Conservation (phyloP, 2,797 vertebrate genomes). For the Oreortyx pictus region DNA sequence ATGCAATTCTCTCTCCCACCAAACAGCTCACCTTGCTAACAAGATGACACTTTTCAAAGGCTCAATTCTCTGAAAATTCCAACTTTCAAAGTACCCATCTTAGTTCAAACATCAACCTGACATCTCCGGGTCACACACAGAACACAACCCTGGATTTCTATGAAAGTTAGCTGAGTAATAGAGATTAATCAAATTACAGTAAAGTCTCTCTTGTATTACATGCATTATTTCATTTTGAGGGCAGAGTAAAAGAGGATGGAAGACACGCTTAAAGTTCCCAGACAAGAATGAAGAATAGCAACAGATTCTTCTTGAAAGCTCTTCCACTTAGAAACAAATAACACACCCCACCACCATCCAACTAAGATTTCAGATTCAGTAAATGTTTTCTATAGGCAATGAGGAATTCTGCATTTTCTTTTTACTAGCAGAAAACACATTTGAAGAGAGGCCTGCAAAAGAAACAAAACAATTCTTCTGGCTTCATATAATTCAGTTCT, state of each 20-base stretch:
- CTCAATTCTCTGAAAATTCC: not conserved
- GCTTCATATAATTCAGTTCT: not conserved
- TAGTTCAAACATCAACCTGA: not conserved
- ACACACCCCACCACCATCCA: too few relatives aligned
- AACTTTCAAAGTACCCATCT: not conserved
- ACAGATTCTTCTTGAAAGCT: not conserved
- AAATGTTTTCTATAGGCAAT: not conserved
- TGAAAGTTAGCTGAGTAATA: not conserved
- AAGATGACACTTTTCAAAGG: not conserved
- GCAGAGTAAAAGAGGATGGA: not conserved
- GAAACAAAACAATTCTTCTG: not conserved
- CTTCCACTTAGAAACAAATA: not conserved
- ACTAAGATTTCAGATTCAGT: not conserved
- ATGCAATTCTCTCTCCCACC: accelerated
- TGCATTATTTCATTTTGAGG: not conserved
- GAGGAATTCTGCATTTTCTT: not conserved
- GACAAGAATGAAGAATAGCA: not conserved
- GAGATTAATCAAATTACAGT: not conserved
- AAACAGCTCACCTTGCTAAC: not conserved
- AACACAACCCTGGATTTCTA: not conserved
- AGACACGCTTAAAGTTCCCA: not conserved
- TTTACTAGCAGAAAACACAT: not conserved
- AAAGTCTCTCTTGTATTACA: not conserved
- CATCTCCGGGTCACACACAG: not conserved
- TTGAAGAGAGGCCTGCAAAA: not conserved